Percentiles rank a stretch among this genome's conserved stretches.
Conservation (phyloP, 1,140 invertebrate species). For the Phymorhynchus buccinoides region DNA sequence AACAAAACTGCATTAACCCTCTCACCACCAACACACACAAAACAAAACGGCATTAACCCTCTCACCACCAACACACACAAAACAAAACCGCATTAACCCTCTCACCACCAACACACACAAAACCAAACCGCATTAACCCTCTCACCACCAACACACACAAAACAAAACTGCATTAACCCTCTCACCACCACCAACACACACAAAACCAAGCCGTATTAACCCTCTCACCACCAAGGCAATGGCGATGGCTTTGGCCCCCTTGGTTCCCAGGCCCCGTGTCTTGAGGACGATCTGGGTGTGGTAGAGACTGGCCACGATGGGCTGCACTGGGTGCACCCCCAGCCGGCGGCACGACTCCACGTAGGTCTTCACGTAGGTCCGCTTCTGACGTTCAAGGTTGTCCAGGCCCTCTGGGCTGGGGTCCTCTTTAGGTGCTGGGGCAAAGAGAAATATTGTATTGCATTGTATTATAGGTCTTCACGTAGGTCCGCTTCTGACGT, state of each 20-base stretch:
- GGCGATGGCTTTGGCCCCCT: conserved; percentile 59
- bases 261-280: conserved; percentile 52
- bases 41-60: neutral
- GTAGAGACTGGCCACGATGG: conserved; percentile 45
- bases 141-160: neutral
- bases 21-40: neutral
- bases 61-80: neutral
- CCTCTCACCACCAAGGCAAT: conserved; percentile 57
- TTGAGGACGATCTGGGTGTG: conserved; percentile 45
- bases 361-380: conserved; percentile 41
- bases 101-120: no score
- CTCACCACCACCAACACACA: no score
- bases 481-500: no score
- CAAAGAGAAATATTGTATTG: neutral
- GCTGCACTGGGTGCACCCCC: conserved; percentile 48
- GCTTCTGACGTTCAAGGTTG: conserved; percentile 29
- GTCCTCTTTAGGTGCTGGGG: conserved; percentile 1
- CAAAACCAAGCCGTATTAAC: neutral
- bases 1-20: neutral
- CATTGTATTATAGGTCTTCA: no score
- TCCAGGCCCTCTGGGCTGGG: conserved; percentile 40
- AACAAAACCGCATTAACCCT: no score
- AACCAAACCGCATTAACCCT: no score
- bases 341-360: conserved; percentile 49
- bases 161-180: neutral